Base-by-base conservation (phyloP, 1,140 invertebrate genomes). In the Drosophila bipectinata region DNA sequence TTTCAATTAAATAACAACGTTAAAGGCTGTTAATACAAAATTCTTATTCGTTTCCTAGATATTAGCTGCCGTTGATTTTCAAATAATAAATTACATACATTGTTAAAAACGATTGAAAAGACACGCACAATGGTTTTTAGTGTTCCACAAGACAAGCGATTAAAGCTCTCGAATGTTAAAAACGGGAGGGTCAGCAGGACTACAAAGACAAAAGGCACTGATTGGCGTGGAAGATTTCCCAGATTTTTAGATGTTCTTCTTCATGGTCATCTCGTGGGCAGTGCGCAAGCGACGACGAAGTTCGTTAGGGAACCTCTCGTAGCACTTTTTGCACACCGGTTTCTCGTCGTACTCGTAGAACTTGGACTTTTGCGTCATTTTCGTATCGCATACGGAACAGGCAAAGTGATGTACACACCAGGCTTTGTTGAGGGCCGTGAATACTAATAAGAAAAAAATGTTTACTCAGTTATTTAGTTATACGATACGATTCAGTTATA, bases 361-460 rank as follows among this genome's bases (percentile, higher is more conserved):
- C 93, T 99, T 99, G 5, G 98, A 99, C 93, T 99, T 99, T 79
- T 99, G 98, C 91, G 96, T 98, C 95, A 99, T 97, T 92, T 99
- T 98, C 72, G 96, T 96, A 92, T 99, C 99, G 92, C 99, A 99
- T 63, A 99, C 95, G 14, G 97, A 97, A 92, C 99, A 99, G n/a
- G 98, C 97, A 92, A 99, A 99, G 92, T 99, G 99, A 92, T 99
- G 96, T 24, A 98, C 97, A 92, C 99, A 99, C 98, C 98, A 99
- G n/a, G 98, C 98, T 93, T 99, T 99, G 92, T 99, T 99, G 76
- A 99, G 93, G 39, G 99, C 98, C 71, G 97, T 98, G 92, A 99
- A 99, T 32, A 99, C 98, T 99, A 92, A n/a, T 84, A 0, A 30
- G 39, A 28, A 12, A 12, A 12, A 45, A 73, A 45, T 7, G 24